Conservation (phyloP, 1,140 invertebrate species). For the Eurytemora carolleeae region DNA sequence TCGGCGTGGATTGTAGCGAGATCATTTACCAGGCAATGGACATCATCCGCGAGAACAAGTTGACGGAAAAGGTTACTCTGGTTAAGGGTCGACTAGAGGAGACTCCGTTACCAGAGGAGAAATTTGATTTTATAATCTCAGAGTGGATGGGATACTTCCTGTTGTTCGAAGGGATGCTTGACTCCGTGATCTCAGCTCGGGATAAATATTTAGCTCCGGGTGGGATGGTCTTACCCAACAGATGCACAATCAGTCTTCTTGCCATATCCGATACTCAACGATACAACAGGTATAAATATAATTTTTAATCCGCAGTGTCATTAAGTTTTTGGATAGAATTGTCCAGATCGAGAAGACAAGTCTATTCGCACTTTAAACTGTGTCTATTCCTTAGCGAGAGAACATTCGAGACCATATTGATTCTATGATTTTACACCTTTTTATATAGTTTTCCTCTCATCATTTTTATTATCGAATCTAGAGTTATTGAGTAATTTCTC, state of each 20-base stretch:
- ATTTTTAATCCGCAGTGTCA: too few species aligned
- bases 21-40: slow-evolving; percentile 66
- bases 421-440: too few species aligned
- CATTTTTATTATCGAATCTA: too few species aligned
- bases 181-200: slow-evolving; percentile 68
- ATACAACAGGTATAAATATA: slow-evolving; percentile 36
- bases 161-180: slow-evolving; percentile 93
- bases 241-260: slow-evolving; percentile 64
- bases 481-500: too few species aligned
- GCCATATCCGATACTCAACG: slow-evolving; percentile 65
- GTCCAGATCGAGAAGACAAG: too few species aligned
- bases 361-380: too few species aligned
- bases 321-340: too few species aligned
- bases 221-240: slow-evolving; percentile 69
- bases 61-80: slow-evolving; percentile 49
- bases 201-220: slow-evolving; percentile 67
- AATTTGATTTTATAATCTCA: slow-evolving; percentile 89
- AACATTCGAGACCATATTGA: too few species aligned
- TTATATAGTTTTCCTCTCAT: too few species aligned
- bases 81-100: slow-evolving; percentile 78
- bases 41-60: slow-evolving; percentile 36
- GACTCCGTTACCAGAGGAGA: slow-evolving; percentile 45
- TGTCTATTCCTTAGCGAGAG: too few species aligned
- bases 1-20: slow-evolving; percentile 78
- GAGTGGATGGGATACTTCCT: slow-evolving; percentile 99